phyloP scores from a whole-genome alignment of 2,888 invertebrate species.

The Drosophila yooni region DNA sequence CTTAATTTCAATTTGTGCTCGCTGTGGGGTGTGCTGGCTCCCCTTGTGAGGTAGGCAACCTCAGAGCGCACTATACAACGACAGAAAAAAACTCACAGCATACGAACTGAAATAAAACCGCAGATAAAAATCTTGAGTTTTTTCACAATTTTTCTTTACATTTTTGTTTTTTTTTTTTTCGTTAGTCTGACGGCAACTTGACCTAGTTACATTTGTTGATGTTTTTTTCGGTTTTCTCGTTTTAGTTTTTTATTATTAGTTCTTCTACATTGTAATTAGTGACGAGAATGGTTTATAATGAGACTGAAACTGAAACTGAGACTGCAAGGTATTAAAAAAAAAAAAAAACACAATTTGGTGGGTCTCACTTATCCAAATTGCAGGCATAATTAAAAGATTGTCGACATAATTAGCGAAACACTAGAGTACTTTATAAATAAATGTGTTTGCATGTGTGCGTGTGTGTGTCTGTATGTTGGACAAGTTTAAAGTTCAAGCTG shows the following conservation, averaged over 20 bases:
- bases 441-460: background rate
- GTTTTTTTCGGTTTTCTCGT: constrained; percentile 44
- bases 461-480: constrained; percentile 1
- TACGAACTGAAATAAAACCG: constrained; percentile 66
- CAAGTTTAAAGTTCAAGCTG: constrained; percentile 57
- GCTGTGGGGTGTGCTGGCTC: constrained; percentile 17
- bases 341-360: constrained; percentile 39
- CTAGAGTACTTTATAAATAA: constrained; percentile 21
- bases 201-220: constrained; percentile 78
- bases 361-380: constrained; percentile 55
- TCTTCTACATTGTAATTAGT: constrained; percentile 76
- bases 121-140: constrained; percentile 77
- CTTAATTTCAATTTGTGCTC: constrained; percentile 54
- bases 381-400: constrained; percentile 75
- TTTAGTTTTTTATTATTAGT: constrained; percentile 60
- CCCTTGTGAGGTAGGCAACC: constrained; percentile 46
- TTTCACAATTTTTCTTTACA: constrained; percentile 70
- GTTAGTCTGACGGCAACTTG: constrained; percentile 61
- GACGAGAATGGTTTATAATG: constrained; percentile 77
- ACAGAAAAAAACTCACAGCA: background rate
- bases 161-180: constrained; percentile 23
- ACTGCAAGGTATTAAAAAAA: constrained; percentile 31
- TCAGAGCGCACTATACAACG: constrained; percentile 30
- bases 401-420: constrained; percentile 66
- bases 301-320: constrained; percentile 56